Conservation (phyloP, 2,797 vertebrate species). For the Prunella strophiata region DNA sequence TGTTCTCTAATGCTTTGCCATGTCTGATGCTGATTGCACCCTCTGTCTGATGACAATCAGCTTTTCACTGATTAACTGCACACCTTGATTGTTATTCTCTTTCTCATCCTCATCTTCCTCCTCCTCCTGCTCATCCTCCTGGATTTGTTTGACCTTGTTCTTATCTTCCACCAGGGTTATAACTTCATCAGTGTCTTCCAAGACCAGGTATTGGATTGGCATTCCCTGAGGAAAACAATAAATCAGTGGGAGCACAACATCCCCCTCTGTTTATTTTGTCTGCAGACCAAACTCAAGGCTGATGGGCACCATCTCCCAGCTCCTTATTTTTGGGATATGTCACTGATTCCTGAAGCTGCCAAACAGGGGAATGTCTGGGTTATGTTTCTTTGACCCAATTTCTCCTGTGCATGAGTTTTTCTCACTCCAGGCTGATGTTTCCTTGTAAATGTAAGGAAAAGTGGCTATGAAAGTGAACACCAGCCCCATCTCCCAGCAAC, state of each 20-base stretch:
- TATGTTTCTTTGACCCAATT: neutral
- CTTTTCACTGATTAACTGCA: neutral
- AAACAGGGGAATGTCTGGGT: neutral
- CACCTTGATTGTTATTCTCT: constrained; percentile 69
- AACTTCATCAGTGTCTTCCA: constrained; percentile 83
- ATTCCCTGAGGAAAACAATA: constrained; percentile 68
- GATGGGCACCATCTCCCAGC: neutral
- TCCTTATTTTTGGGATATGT: neutral
- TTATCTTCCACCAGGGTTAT: constrained; percentile 79
- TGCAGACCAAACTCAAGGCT: neutral
- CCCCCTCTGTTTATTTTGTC: neutral
- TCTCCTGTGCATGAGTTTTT: neutral
- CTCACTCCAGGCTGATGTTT: neutral
- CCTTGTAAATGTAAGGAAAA: neutral
- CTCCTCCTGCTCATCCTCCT: constrained; percentile 27
- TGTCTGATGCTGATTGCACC: neutral
- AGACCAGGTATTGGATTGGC: constrained; percentile 83
- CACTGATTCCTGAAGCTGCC: neutral
- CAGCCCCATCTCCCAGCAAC: neutral
- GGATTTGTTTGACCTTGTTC: neutral
- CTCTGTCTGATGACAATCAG: neutral
- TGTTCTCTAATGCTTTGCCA: neutral
- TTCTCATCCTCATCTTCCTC: constrained; percentile 63
- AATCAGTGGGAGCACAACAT: neutral
- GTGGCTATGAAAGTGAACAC: neutral